Evolutionary conservation across 1,140 invertebrate species (phyloP), one percentile per base, ranked within the genome.

Genomic region (Polyergus mexicanus): DNA sequence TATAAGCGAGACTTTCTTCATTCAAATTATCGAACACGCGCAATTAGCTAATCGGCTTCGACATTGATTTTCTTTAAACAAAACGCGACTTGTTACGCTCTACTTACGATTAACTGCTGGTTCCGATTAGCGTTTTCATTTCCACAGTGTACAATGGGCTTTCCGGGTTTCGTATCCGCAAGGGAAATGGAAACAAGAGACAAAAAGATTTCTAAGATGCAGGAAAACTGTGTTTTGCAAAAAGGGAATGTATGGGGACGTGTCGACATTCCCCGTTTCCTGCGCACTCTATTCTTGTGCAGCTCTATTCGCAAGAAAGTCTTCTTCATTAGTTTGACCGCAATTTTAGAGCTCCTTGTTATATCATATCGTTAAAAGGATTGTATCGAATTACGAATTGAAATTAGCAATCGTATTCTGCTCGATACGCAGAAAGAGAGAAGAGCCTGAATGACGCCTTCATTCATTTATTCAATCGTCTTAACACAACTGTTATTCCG

Each of bases 311-410:
- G 16, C 76, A 80, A 80, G 63, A 80, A 78, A 80, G 22, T 13
- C 44, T 54, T 19, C 44, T 66, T 69, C 63, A 80, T 80, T 80
- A 80, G 76, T 80, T 54, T 80, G 63, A 69, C 76, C 76, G 63
- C 63, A 80, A 80, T 69, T 69, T 68, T 13, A 80, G n/a, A 51
- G 28, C 44, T 78, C 11, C 41, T 68, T 78, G n/a, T 68, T 47
- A 78, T 25, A 54, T 16, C 16, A 32, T 32, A 32, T 28, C 25
- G 10, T 16, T 80, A 80, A 69, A 69, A 80, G 63, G 32, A 80
- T 80, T 80, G 76, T 41, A 6, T 56, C n/a, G 7, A 56, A n/a
- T 69, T 69, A 68, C 62, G 56, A 80, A 56, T 80, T 68, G 44
- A 16, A 54, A 68, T 56, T 35, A 80, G 51, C 75, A 78, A 35